Base-by-base conservation (phyloP, 2,888 invertebrate species). In the Drosophila formosana region DNA sequence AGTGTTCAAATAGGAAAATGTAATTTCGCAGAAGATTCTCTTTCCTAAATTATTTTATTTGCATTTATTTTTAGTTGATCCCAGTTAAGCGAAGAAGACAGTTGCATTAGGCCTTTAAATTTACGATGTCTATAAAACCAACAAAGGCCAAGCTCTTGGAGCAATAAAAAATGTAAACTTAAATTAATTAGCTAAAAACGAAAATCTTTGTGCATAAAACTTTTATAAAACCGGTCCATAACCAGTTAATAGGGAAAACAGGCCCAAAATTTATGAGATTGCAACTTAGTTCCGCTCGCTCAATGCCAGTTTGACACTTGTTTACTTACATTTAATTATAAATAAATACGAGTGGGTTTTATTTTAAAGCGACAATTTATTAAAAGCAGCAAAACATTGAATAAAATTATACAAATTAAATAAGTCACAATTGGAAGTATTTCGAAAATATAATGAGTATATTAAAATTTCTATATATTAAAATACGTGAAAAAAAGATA, bases 91-190 rank as follows among this genome's bases (percentile, higher is more conserved):
- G 6, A 30, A 4, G 3, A 30, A 7, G 5, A 30, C 18, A 52
- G n/a, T 52, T 39, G 32, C 50, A 52, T 52, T 52, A 39, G 34
- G 9, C 25, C 13, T 52, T 39, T 39, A 5, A 32, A 25, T 52
- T 39, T 28, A 52, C 26, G 39, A 9, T 4, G 13, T 8, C 4
- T 13, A 26, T 37, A 37, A 37, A 39, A 26, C 13, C 39, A 8
- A 39, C 37, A 13, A 26, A 52, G 49, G 49, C n/a, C 32, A 50
- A 32, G 23, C 7, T 25, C 5, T 28, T 30, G 11, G 1, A 2
- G n/a, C n/a, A 3, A 37, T 26, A 8, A 37, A 51, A 37, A n/a
- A 9, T 37, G 6, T 25, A 8, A n/a, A 26, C 23, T n/a, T 37
- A 25, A 51, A 7, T 26, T 51, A 51, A 26, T 25, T 9, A 13